Base-by-base conservation (phyloP, 2,113 vertebrate species). In the Gymnogyps californianus region DNA sequence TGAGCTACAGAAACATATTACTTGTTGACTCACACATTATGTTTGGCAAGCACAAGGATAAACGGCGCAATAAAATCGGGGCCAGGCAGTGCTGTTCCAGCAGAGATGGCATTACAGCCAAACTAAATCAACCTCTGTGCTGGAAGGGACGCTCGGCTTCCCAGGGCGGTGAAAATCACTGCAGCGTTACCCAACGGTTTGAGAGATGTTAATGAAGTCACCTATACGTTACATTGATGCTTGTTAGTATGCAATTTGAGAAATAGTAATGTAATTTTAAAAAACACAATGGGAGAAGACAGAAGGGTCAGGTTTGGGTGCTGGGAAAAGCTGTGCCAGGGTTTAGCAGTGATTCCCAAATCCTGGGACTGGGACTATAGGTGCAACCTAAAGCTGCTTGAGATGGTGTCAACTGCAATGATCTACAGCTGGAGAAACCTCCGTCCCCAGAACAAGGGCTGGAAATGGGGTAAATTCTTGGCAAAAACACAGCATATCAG, bases 401-500 rank as follows among this genome's bases (percentile, higher is more conserved):
- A 42, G 21, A 19, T 16, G 11, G 70, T 21, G 21, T 10, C 40
- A 52, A 62, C 58, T 17, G 14, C n/a, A 36, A 22, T 0, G 2
- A 13, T 9, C 47, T 28, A 38, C 38, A 34, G 42, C n/a, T 29
- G 42, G 40, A 80, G 51, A 59, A 59, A 16, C 25, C 42, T 34
- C 49, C 42, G 51, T 8, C 15, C 49, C 10, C 26, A 38, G 18
- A 32, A 69, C 9, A 19, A 38, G 15, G 10, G n/a, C 14, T 61
- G 40, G 46, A 61, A 52, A 36, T 5, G 3, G n/a, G 31, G 36
- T 21, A 31, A 64, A 19, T 55, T 74, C 49, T 64, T 34, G 42
- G 25, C n/a, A 86, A 40, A 38, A 38, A 38, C 38, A 0, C n/a
- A 77, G 22, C 4, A 2, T 5, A 17, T 4, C 1, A 0, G 13